Percentiles rank a stretch among this genome's conserved stretches.
phyloP scores from a whole-genome alignment of 2,797 vertebrate species.

The Acrocephalus scirpaceus region DNA sequence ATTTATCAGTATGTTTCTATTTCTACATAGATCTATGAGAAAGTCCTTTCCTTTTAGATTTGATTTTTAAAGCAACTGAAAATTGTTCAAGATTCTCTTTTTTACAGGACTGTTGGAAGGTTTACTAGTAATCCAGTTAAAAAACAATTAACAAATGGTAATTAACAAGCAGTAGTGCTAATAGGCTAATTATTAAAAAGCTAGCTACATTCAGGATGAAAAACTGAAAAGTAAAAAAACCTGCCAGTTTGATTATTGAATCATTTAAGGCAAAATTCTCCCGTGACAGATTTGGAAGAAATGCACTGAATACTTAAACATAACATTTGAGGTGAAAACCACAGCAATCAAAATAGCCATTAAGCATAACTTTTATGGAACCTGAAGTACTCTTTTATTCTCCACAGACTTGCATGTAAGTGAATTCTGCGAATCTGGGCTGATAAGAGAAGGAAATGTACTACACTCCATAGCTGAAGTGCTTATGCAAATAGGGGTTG shows the following conservation, averaged over 20 bases:
- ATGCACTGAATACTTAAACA: not conserved
- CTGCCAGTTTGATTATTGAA: not conserved
- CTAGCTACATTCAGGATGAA: not conserved
- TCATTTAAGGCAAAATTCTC: not conserved
- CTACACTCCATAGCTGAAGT: not conserved
- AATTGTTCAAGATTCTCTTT: not conserved
- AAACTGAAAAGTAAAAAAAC: not conserved
- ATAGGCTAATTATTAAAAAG: not conserved
- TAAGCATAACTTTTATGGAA: not conserved
- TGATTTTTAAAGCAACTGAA: not conserved
- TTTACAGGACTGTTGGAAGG: not conserved
- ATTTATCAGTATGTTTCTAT: not conserved
- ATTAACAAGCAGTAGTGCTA: not conserved
- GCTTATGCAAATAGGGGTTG: not conserved
- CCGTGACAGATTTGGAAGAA: not conserved
- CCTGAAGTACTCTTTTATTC: not conserved
- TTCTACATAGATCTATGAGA: not conserved
- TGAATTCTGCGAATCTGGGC: slow-evolving; percentile 12
- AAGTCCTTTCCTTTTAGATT: not conserved
- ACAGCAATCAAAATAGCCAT: not conserved
- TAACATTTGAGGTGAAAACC: not conserved
- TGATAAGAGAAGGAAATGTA: slow-evolving; percentile 8
- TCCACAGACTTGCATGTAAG: not conserved
- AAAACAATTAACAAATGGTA: not conserved
- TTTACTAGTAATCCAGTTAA: not conserved